A percentile compares a stretch with the other conserved stretches of the same genome.
phyloP scores from a whole-genome alignment of 92 coral and sea anemone genomes.

The Muricea muricata region DNA sequence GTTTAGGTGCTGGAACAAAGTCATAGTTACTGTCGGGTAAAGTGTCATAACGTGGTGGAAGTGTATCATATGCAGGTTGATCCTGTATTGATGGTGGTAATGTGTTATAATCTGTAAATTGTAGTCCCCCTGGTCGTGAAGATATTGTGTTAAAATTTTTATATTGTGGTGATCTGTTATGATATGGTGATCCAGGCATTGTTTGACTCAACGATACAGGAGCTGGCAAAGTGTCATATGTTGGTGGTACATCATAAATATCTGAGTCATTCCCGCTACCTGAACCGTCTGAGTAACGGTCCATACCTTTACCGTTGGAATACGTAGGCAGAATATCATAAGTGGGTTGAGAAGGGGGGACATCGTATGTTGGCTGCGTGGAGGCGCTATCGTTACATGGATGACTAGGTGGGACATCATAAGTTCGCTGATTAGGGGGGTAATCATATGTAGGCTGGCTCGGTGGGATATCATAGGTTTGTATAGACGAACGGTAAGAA shows the following conservation, averaged over 20 bases:
- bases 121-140: not conserved
- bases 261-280: conserved; percentile 16
- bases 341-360: not conserved
- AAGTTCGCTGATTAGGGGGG: not conserved
- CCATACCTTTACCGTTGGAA: not conserved
- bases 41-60: not conserved
- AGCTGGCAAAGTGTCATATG: conserved; percentile 15
- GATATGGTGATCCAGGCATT: not conserved
- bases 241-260: conserved; percentile 63
- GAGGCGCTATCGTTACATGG: not conserved
- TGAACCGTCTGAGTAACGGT: not conserved
- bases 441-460: not conserved
- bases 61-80: conserved; percentile 8
- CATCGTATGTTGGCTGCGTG: conserved; percentile 5
- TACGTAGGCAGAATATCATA: not conserved
- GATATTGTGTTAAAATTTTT: not conserved
- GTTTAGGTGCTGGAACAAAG: not conserved
- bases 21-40: not conserved
- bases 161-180: not conserved
- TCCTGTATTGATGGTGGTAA: not conserved
- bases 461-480: not conserved
- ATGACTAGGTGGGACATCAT: not conserved
- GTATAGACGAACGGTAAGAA: too few relatives aligned
- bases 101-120: not conserved
- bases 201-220: not conserved